Evolutionary conservation across 2,113 vertebrate species (phyloP), one percentile per base, ranked within the genome.

Genomic region (Brachyhypopomus gauderio): DNA sequence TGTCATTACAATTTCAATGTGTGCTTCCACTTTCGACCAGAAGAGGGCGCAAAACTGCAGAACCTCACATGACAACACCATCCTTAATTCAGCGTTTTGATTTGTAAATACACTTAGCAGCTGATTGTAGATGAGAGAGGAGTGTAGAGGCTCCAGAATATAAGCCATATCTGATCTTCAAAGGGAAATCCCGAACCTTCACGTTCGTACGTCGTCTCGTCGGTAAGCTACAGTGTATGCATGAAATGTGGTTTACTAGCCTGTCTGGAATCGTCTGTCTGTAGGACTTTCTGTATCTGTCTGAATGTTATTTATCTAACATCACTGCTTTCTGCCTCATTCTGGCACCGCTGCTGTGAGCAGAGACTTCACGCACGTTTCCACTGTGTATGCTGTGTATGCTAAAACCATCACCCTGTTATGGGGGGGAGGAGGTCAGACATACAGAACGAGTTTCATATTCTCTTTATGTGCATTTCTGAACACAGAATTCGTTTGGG

Each of bases 141-240:
- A 84, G 85, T 77, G 83, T 83, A 79, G 80, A 77, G 74, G 86
- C 85, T 84, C 89, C 86, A 90, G 84, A 87, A 85, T 90, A 91
- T 90, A 94, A 94, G 93, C 93, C 93, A 94, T 94, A 94, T 94
- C 92, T 93, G 88, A 93, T 81, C 87, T 86, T 84, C 89, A 85
- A 90, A 90, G 83, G 86, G 88, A 88, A 89, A 83, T 77, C 86
- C 87, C 87, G 64, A 89, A 80, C 90, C 76, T 86, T 89, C 87
- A 81, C 87, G 87, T 90, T 89, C 84, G 83, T 88, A 89, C 36
- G 81, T 87, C 71, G 78, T 85, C 84, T 83, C 81, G 89, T 88
- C 86, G 66, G 30, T 7, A 58, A 22, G 45, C 71, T 58, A 75
- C 62, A 74, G 14, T 9, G 71, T 77, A 76, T 83, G 85, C 85